Evolutionary conservation across 2,888 invertebrate species (phyloP), one percentile per base, ranked within the genome.

Genomic region (Atethmia centrago): DNA sequence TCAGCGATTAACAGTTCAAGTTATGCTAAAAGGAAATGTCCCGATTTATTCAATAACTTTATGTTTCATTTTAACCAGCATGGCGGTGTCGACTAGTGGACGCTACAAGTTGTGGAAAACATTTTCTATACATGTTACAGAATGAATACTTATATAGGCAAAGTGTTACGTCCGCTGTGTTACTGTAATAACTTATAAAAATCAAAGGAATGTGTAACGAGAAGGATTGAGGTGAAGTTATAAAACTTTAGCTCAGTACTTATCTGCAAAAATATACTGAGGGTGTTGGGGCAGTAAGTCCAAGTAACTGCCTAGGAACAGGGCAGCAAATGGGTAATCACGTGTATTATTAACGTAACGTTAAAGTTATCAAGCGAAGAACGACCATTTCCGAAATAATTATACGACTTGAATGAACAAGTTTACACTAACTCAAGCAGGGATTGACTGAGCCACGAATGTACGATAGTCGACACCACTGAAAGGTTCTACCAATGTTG

Each of bases 1-100:
- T 31, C 31, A 42, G 49, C 45, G 25, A 49, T 64, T 16, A 69
- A 51, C 36, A 12, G 28, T 65, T 64, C 47, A 19, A 68, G 19
- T 42, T 28, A 31, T 31, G 10, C 14, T 51, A 28, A 12, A 73
- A 49, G 58, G 49, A 72, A 58, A 51, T 58, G 28, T 5, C 5
- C 42, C 21, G 19, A n/a, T 25, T 25, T 4, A 14, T 21, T 21
- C 3, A 49, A 5, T 40, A 31, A 40, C 14, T 51, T 74, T 8
- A 25, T 59, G 5, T 51, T 42, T 19, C n/a, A 56, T 56, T 31
- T 21, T 0, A 42, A 36, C 19, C n/a, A n/a, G 40, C 1, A 4
- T 25, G 28, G 36, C 0, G 16, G 25, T 16, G 36, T 3, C n/a
- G 7, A 8, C 21, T 14, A 28, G 9, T 21, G 28, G 25, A 9